These are phyloP conservation scores for Drosophila anceps DNA, from an alignment of 2,888 invertebrate genomes.

Conservation along the genomic window DNA sequence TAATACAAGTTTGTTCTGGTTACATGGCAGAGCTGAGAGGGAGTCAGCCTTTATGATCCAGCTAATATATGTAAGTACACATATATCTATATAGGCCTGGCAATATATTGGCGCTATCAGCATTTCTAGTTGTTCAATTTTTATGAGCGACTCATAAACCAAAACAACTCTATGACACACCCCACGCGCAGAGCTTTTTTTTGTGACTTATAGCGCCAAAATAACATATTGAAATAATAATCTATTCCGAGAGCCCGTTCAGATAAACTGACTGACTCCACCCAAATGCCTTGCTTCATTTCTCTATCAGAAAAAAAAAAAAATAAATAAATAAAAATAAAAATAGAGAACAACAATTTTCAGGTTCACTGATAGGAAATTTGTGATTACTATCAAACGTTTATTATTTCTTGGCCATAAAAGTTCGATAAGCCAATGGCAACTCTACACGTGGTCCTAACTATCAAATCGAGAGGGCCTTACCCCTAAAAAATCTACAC, in stretches of 20 bases:
- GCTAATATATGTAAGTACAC: neutral
- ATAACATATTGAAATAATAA: slow-evolving; percentile 55
- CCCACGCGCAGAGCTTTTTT: slow-evolving; percentile 16
- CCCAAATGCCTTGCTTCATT: slow-evolving; percentile 28
- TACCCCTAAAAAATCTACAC: neutral
- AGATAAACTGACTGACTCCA: slow-evolving; percentile 46
- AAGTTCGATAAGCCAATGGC: slow-evolving; percentile 27
- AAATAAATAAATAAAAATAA: slow-evolving; percentile 14
- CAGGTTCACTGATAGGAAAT: slow-evolving; percentile 49
- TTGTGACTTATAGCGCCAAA: slow-evolving; percentile 5
- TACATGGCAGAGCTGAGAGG: slow-evolving; percentile 7
- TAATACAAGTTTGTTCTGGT: slow-evolving; percentile 13
- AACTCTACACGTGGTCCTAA: slow-evolving; percentile 21
- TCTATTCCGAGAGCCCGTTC: slow-evolving; percentile 33
- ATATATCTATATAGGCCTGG: slow-evolving; percentile 11
- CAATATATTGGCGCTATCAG: slow-evolving; percentile 24
- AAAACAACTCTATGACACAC: slow-evolving; percentile 47
- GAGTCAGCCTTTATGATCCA: slow-evolving; percentile 42
- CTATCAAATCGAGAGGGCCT: neutral
- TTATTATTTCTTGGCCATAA: slow-evolving; percentile 60
- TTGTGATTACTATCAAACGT: slow-evolving; percentile 58
- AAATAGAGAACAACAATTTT: slow-evolving; percentile 23
- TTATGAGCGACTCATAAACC: slow-evolving; percentile 55
- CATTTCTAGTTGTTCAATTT: slow-evolving; percentile 19
- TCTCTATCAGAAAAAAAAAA: slow-evolving; percentile 26